phyloP scores from a whole-genome alignment of 2,888 invertebrate genomes.

The Pachliopta kotzebuea region DNA sequence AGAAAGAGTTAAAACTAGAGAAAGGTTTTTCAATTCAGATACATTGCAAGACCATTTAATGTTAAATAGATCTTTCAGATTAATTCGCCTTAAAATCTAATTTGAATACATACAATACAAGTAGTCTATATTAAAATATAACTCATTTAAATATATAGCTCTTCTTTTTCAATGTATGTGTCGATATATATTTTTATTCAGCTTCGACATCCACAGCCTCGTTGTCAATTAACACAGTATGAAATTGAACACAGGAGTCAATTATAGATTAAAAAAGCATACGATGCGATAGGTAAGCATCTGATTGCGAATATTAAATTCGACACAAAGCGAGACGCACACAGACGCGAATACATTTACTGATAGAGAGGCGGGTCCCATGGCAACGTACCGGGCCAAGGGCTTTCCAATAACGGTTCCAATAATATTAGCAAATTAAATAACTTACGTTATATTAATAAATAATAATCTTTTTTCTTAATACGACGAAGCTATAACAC shows the following conservation, averaged over 20 bases:
- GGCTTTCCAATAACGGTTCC: slow-evolving; percentile 13
- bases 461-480: slow-evolving; percentile 5
- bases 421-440: slow-evolving; percentile 23
- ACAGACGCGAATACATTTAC: not conserved
- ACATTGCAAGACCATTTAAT: too few species aligned
- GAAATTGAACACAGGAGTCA: not conserved
- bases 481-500: not conserved
- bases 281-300: not conserved
- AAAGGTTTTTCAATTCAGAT: too few species aligned
- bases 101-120: too few species aligned
- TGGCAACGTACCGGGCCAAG: slow-evolving; percentile 12
- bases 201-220: not conserved
- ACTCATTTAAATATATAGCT: too few species aligned
- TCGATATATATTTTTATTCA: too few species aligned
- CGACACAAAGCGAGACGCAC: slow-evolving; percentile 9
- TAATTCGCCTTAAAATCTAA: too few species aligned
- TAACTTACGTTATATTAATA: slow-evolving; percentile 9
- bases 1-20: too few species aligned
- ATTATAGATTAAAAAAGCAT: not conserved
- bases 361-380: not conserved
- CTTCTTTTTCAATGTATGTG: too few species aligned
- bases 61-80: too few species aligned
- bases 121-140: too few species aligned
- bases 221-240: not conserved
- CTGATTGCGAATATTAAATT: slow-evolving; percentile 2